Evolutionary conservation across 2,888 invertebrate species (phyloP).

Genomic region (Tolmerus cingulatus): DNA sequence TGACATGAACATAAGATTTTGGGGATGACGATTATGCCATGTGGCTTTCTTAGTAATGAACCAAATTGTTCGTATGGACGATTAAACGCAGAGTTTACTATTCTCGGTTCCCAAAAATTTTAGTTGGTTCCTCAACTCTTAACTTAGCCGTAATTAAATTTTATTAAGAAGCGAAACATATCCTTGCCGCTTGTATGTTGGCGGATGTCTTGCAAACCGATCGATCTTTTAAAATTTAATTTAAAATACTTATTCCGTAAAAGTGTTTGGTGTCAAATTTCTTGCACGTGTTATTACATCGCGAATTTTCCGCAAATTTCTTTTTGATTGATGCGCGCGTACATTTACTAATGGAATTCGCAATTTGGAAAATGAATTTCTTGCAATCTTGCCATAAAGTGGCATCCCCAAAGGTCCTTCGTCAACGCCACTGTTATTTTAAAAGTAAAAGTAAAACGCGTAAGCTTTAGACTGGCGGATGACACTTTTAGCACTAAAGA

Average conservation of each 20-base stretch:
- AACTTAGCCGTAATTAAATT: constrained; percentile 4
- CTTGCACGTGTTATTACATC: constrained; percentile 15
- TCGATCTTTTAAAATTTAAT: constrained; percentile 26
- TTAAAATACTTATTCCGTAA: constrained; percentile 26
- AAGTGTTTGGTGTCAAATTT: constrained; percentile 17
- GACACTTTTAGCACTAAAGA: not conserved
- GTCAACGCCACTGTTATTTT: not conserved
- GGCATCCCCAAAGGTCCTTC: not conserved
- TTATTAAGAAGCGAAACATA: not conserved
- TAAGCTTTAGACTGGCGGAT: not conserved
- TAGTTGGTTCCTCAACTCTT: not conserved
- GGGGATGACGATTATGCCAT: constrained; percentile 11
- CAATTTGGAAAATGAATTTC: not conserved
- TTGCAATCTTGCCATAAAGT: not conserved
- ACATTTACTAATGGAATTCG: constrained; percentile 20
- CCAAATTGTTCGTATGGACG: not conserved
- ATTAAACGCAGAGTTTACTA: constrained; percentile 11
- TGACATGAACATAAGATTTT: constrained; percentile 35
- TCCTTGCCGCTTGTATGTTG: not conserved
- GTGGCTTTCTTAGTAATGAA: constrained; percentile 15
- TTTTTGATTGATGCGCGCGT: constrained; percentile 16
- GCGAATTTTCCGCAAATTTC: constrained; percentile 10
- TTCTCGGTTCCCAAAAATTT: not conserved
- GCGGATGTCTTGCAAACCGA: not conserved
- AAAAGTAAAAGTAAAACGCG: not conserved